Evolutionary conservation across 2,113 vertebrate genomes (phyloP).

Genomic region (Cottus gobio): DNA sequence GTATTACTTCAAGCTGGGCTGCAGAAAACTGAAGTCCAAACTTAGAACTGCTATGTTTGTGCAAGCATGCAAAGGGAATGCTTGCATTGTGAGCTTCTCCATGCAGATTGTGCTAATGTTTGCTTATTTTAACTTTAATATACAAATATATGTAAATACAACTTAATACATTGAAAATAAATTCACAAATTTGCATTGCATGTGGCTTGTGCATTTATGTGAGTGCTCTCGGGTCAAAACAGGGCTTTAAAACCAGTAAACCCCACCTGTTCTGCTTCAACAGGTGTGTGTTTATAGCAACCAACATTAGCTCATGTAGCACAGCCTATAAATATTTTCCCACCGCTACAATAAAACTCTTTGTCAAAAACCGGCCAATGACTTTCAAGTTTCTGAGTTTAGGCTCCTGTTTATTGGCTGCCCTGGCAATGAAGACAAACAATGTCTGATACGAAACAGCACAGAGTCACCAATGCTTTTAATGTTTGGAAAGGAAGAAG

Average conservation of each 20-base stretch:
- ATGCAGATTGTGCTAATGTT: background rate
- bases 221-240: conserved; percentile 14
- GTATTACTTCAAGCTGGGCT: conserved; percentile 38
- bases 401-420: conserved; percentile 16
- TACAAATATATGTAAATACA: background rate
- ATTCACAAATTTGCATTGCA: background rate
- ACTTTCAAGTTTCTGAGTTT: conserved; percentile 15
- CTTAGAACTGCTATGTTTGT: background rate
- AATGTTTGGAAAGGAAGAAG: background rate
- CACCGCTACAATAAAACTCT: conserved; percentile 46
- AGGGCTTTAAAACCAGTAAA: conserved; percentile 48
- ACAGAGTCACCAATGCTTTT: background rate
- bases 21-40: background rate
- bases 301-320: conserved; percentile 73
- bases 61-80: background rate
- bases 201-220: background rate
- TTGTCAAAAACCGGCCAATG: conserved; percentile 48
- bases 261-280: conserved; percentile 66
- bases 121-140: background rate
- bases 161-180: background rate
- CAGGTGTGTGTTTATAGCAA: conserved; percentile 78
- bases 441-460: background rate
- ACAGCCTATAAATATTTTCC: conserved; percentile 54
- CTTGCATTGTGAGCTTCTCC: background rate
- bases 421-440: background rate